Evolutionary conservation across 2,113 vertebrate species (phyloP).

Genomic region (Thermophis baileyi): DNA sequence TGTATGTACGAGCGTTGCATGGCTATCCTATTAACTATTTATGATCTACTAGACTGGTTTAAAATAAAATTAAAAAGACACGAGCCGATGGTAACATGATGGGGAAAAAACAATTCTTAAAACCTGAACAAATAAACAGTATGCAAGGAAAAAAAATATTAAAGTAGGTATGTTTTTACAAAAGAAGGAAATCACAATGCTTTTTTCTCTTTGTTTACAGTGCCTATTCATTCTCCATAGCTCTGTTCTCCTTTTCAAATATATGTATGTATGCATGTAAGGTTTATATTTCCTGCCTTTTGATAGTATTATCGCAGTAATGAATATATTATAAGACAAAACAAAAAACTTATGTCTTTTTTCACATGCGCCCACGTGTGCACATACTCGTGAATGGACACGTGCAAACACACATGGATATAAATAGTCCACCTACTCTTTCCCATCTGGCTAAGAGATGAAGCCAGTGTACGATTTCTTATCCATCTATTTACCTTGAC

Average conservation of each 20-base stretch:
- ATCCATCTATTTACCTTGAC: background rate
- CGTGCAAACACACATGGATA: background rate
- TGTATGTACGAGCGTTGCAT: background rate
- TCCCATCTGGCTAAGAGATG: background rate
- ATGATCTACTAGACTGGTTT: background rate
- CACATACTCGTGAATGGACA: background rate
- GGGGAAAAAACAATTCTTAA: background rate
- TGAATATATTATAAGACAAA: background rate
- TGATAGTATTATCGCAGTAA: background rate
- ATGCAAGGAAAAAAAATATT: background rate
- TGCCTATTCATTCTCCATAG: background rate
- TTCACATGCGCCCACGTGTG: background rate
- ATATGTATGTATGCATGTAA: background rate
- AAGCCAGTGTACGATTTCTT: background rate
- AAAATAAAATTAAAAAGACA: background rate
- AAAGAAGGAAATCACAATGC: background rate
- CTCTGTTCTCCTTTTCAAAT: background rate
- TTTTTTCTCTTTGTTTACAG: background rate
- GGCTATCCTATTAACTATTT: background rate
- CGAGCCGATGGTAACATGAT: background rate
- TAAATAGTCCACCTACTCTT: background rate
- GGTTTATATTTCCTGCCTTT: background rate
- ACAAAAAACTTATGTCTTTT: background rate
- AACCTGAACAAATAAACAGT: background rate
- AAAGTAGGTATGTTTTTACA: background rate